Percentiles rank a stretch among this genome's conserved stretches.
Conservation (phyloP, 1,140 invertebrate species). For the Zaprionus lachaisei region DNA sequence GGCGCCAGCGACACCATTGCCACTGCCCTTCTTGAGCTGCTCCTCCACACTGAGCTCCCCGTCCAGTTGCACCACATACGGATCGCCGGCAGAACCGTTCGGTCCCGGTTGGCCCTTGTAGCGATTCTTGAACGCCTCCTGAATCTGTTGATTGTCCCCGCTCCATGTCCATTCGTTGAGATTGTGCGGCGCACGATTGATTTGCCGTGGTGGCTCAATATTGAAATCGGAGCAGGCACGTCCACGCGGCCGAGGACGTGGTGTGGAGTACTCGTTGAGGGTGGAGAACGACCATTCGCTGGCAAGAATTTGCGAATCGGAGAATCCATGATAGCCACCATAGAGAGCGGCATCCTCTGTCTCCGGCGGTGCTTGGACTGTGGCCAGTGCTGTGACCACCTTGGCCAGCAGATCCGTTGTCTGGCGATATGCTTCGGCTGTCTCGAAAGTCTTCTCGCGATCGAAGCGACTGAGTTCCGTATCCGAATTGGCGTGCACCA, state of each 20-base stretch:
- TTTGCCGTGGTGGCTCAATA: constrained; percentile 59
- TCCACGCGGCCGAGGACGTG: constrained; percentile 84
- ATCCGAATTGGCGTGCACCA: constrained; percentile 87
- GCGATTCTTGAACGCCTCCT: constrained; percentile 78
- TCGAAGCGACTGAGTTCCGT: constrained; percentile 91
- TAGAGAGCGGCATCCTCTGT: constrained; percentile 70
- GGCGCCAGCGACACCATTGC: background rate
- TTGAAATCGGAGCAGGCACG: constrained; percentile 85
- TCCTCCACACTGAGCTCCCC: constrained; percentile 56
- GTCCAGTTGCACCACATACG: constrained; percentile 64
- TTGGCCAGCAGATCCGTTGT: constrained; percentile 90
- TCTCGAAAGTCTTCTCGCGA: constrained; percentile 89
- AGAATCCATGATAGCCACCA: constrained; percentile 87
- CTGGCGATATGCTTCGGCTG: constrained; percentile 87
- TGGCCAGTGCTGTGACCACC: constrained; percentile 90
- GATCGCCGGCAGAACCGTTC: constrained; percentile 33
- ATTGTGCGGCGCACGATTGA: constrained; percentile 50
- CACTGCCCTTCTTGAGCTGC: constrained; percentile 57
- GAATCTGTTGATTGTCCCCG: constrained; percentile 82
- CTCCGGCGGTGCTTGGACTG: constrained; percentile 85
- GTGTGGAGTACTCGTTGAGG: constrained; percentile 84
- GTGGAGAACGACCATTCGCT: constrained; percentile 87
- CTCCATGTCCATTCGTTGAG: constrained; percentile 84
- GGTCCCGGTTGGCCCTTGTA: constrained; percentile 49
- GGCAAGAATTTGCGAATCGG: constrained; percentile 88